A percentile compares a stretch with the other conserved stretches of the same genome.
These are phyloP conservation scores for Phrynocephalus forsythii DNA, from an alignment of 2,797 vertebrate genomes.

Conservation along the genomic window DNA sequence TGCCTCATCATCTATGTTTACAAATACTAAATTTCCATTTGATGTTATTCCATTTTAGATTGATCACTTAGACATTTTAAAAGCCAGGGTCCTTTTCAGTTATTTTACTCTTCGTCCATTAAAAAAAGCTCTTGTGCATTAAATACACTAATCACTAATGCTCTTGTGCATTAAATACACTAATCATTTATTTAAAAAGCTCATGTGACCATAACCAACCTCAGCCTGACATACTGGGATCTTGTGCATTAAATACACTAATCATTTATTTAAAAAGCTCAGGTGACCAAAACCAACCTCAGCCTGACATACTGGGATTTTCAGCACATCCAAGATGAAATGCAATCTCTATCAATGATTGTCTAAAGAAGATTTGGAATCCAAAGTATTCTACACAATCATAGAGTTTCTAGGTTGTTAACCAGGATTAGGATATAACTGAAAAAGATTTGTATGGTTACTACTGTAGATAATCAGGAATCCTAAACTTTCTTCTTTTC, in stretches of 20 bases:
- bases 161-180: neutral
- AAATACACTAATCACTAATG: neutral
- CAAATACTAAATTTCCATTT: constrained; percentile 54
- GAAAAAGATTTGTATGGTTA: neutral
- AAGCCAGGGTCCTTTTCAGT: neutral
- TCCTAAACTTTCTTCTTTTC: neutral
- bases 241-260: neutral
- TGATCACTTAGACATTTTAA: constrained; percentile 33
- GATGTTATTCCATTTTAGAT: constrained; percentile 28
- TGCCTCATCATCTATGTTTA: neutral
- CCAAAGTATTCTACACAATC: constrained; percentile 6
- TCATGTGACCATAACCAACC: neutral
- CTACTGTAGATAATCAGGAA: neutral
- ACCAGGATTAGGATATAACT: neutral
- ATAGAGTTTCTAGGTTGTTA: rapidly evolving
- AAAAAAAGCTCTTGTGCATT: neutral
- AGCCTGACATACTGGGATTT: neutral
- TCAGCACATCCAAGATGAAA: neutral
- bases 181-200: neutral
- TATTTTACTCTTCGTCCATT: neutral
- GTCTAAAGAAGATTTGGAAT: neutral
- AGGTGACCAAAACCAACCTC: neutral
- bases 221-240: neutral
- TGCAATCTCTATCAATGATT: neutral
- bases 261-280: neutral